Base-by-base conservation (phyloP, 2,888 invertebrate genomes). In the Aleiodes testaceus region DNA sequence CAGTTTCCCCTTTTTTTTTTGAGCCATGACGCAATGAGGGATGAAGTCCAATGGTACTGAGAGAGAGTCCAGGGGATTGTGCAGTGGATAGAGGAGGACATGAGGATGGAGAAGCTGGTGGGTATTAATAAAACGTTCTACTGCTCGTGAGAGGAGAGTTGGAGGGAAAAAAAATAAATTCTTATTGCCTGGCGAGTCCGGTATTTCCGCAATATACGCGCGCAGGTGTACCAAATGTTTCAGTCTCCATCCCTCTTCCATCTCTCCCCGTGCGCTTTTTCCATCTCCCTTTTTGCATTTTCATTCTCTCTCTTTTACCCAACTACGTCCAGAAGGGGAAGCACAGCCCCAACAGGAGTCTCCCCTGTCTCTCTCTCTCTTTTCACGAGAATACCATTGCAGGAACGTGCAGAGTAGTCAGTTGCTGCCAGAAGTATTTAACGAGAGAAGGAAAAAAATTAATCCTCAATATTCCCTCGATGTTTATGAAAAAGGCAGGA, bases 211-310 rank as follows among this genome's bases (percentile, higher is more conserved):
- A 86, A 87, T 86, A 86, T 85, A 85, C 83, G 81, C 9, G 83
- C 85, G 81, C 86, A 86, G 86, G 85, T 87, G 87, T 84, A 82
- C 84, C 82, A 79, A 86, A 86, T 86, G 85, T 84, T 82, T 80
- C 75, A 77, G 74, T 70, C 77, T 63, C 69, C 69, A 65, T 75
- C 77, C 74, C 75, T 65, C 66, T 59, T 66, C 22, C 67, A 64
- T 64, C 72, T 64, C 67, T 68, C 74, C 71, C 59, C 68, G 50
- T 14, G 42, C 42, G 12, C 30, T 42, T 36, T 42, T 42, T 44
- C 22, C 66, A 49, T 66, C 47, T 55, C 47, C 47, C 59, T 55
- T 12, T n/a, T 45, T 1, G 16, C 18, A 12, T 55, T 30, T 30
- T 12, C 20, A 44, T 53, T 12, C 0, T 3, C 18, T 45, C 63